A percentile compares a stretch with the other conserved stretches of the same genome.
Conservation (phyloP, 2,797 vertebrate genomes). For the Passerculus sandwichensis region DNA sequence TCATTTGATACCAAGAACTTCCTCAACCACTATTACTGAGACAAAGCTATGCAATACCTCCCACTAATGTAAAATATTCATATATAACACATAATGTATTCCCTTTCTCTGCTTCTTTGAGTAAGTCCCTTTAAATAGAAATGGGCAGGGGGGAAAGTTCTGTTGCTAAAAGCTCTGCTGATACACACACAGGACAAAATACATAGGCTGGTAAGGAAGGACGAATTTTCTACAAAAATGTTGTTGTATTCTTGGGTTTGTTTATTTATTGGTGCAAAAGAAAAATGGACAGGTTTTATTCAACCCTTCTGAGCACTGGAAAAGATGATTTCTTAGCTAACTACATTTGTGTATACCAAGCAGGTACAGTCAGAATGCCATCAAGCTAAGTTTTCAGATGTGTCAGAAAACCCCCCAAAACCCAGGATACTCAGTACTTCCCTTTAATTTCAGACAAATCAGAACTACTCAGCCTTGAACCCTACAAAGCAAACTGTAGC, state of each 20-base stretch:
- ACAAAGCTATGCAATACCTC: not conserved
- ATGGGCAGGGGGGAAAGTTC: not conserved
- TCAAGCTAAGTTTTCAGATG: not conserved
- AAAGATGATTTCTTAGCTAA: not conserved
- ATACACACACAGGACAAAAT: not conserved
- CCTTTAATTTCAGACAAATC: not conserved
- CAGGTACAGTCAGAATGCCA: not conserved
- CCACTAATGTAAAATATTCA: not conserved
- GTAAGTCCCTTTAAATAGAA: not conserved
- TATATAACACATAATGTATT: not conserved
- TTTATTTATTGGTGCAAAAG: not conserved
- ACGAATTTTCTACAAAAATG: not conserved
- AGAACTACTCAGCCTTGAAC: not conserved
- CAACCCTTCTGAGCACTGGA: not conserved
- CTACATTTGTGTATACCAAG: not conserved
- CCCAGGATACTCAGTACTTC: not conserved
- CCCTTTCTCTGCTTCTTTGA: not conserved
- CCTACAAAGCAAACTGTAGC: not conserved
- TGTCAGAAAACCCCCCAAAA: not conserved
- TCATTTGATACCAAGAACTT: not conserved
- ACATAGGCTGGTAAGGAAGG: not conserved
- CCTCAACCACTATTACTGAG: not conserved
- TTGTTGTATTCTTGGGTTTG: not conserved
- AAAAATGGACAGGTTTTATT: not conserved
- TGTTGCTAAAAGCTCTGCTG: not conserved